Evolutionary conservation across 2,888 invertebrate genomes (phyloP).

Genomic region (Cremastinae sp.): DNA sequence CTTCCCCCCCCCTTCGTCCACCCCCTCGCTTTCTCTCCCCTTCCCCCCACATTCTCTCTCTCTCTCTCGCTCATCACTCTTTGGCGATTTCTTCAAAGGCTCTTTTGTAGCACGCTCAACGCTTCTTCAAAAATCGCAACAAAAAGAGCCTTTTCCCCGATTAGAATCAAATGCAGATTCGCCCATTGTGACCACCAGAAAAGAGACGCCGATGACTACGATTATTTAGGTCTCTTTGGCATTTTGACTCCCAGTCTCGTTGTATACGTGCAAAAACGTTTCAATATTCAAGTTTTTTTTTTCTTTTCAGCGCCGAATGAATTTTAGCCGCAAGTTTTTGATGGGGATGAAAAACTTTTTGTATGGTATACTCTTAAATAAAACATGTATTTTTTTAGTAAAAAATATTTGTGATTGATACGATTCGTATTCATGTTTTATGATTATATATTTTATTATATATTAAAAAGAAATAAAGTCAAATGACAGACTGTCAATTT

Average conservation of each 20-base stretch:
- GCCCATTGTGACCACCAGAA: conserved; percentile 48
- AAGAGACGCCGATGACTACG: not conserved
- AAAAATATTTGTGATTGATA: no score
- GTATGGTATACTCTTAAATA: no score
- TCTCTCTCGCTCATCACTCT: conserved; percentile 27
- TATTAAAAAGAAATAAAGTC: no score
- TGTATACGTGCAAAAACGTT: not conserved
- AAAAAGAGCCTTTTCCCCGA: conserved; percentile 58
- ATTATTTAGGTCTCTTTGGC: conserved; percentile 11
- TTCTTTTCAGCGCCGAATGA: no score
- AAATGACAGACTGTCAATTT: no score
- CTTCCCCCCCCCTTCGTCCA: not conserved
- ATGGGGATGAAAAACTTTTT: no score
- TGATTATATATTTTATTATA: no score
- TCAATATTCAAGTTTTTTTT: not conserved
- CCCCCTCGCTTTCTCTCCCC: not conserved
- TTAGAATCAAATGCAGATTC: conserved; percentile 64
- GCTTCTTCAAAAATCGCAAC: conserved; percentile 58
- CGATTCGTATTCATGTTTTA: no score
- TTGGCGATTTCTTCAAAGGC: conserved; percentile 62
- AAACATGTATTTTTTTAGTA: no score
- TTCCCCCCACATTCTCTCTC: no score
- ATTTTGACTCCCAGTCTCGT: not conserved
- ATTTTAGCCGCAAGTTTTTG: no score
- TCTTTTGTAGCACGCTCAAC: conserved; percentile 61